Percentiles rank a stretch among this genome's conserved stretches.
Evolutionary conservation across 2,888 invertebrate genomes (phyloP).

Genomic region (Platerodrilus igneus): DNA sequence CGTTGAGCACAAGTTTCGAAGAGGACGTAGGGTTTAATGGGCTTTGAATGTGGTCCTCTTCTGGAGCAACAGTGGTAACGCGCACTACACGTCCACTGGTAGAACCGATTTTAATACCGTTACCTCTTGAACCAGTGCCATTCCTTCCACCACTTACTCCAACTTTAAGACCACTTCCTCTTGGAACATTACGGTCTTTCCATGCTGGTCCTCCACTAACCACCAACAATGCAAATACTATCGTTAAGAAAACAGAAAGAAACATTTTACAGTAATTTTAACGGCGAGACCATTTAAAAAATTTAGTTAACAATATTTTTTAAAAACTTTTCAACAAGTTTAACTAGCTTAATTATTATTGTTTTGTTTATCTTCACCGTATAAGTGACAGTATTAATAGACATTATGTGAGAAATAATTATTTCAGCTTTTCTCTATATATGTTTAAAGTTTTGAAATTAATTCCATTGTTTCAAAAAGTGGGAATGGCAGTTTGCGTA

Average conservation of each 20-base stretch:
- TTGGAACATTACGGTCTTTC: conserved; percentile 42
- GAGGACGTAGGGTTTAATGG: conserved; percentile 33
- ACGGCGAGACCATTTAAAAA: too few relatives aligned
- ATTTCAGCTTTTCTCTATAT: too few relatives aligned
- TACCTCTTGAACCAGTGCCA: conserved; percentile 37
- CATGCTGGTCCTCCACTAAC: conserved; percentile 47
- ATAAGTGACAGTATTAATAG: too few relatives aligned
- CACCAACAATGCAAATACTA: conserved; percentile 41
- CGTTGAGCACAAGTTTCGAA: conserved; percentile 46
- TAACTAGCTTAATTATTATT: too few relatives aligned
- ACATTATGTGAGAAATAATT: too few relatives aligned
- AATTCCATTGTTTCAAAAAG: conserved; percentile 17
- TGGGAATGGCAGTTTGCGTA: conserved; percentile 27
- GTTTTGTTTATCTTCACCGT: too few relatives aligned
- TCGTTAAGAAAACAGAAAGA: conserved; percentile 39
- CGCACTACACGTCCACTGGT: conserved; percentile 34
- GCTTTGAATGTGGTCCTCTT: conserved; percentile 40
- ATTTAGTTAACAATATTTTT: too few relatives aligned
- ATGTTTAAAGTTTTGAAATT: too few relatives aligned
- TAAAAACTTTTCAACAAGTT: too few relatives aligned
- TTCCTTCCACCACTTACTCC: conserved; percentile 39
- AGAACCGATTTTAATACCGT: conserved; percentile 42
- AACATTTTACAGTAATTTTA: too few relatives aligned
- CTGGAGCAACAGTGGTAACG: conserved; percentile 31
- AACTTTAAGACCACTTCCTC: conserved; percentile 44